A percentile compares a stretch with the other conserved stretches of the same genome.
Conservation (phyloP, 2,888 invertebrate species). For the Agrotis exclamationis region DNA sequence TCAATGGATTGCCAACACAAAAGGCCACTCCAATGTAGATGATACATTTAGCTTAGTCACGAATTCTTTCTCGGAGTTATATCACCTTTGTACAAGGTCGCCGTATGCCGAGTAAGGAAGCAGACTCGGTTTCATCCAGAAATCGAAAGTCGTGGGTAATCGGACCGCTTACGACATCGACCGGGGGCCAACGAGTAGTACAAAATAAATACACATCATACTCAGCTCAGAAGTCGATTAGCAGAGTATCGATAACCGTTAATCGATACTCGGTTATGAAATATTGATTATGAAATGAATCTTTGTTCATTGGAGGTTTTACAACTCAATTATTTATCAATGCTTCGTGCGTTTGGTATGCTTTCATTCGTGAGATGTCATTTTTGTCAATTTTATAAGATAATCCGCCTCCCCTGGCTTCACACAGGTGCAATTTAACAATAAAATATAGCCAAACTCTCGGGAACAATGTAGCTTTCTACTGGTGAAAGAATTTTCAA, state of each 20-base stretch:
- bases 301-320: background rate
- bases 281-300: conserved; percentile 25
- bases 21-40: background rate
- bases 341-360: background rate
- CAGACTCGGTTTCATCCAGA: conserved; percentile 82
- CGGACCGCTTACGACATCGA: conserved; percentile 73
- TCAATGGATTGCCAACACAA: background rate
- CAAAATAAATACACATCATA: conserved; percentile 12
- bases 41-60: background rate
- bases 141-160: conserved; percentile 80
- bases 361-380: background rate
- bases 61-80: conserved; percentile 16
- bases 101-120: conserved; percentile 65
- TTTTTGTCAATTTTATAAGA: background rate
- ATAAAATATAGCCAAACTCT: no score
- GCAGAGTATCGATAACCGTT: conserved; percentile 29
- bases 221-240: conserved; percentile 5
- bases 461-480: no score
- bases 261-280: conserved; percentile 30
- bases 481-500: no score
- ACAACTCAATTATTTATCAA: background rate
- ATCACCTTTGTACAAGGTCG: conserved; percentile 33
- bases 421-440: no score
- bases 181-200: background rate
- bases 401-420: no score